Evolutionary conservation across 2,888 invertebrate genomes (phyloP).

Genomic region (Colostygia pectinataria): DNA sequence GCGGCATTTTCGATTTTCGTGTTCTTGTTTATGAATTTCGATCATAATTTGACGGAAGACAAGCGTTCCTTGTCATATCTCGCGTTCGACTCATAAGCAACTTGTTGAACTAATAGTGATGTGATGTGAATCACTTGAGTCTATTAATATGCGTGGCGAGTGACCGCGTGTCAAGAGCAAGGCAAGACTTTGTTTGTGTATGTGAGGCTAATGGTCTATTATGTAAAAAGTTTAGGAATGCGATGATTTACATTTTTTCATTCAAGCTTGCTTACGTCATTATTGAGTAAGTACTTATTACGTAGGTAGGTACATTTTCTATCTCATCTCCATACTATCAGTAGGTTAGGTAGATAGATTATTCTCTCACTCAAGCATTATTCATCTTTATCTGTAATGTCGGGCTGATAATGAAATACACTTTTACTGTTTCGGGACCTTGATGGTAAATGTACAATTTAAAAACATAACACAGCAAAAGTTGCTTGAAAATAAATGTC

Average conservation of each 20-base stretch:
- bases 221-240: slow-evolving; percentile 45
- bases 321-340: background rate
- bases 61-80: slow-evolving; percentile 58
- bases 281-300: background rate
- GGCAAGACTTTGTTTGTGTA: slow-evolving; percentile 58
- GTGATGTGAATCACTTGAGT: slow-evolving; percentile 76
- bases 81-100: slow-evolving; percentile 66
- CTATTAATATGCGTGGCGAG: slow-evolving; percentile 80
- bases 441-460: no score
- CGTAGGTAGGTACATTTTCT: background rate
- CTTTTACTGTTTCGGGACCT: no score
- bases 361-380: background rate
- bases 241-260: slow-evolving; percentile 23
- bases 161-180: slow-evolving; percentile 80
- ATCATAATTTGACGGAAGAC: slow-evolving; percentile 49
- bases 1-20: slow-evolving; percentile 42
- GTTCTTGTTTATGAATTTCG: slow-evolving; percentile 34
- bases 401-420: no score
- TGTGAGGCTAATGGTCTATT: slow-evolving; percentile 50
- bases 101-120: slow-evolving; percentile 66
- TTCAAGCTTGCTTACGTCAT: slow-evolving; percentile 14
- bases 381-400: background rate
- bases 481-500: background rate
- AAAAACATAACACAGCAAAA: no score
- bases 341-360: no score